phyloP scores from a whole-genome alignment of 2,113 vertebrate genomes.

The Artemisiospiza belli region DNA sequence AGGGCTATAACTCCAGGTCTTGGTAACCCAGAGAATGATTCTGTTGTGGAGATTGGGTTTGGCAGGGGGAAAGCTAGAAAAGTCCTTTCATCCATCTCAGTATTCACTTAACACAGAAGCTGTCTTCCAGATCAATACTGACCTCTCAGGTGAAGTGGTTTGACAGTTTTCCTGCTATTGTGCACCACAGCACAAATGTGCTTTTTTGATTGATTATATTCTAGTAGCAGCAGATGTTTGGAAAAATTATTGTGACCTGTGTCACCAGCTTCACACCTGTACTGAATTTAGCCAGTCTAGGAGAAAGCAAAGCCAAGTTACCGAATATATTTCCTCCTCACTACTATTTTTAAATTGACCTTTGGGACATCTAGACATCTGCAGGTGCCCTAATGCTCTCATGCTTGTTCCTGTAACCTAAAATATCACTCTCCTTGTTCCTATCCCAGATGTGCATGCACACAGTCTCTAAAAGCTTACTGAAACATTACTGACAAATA shows the following conservation, averaged over 20 bases:
- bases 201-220: background rate
- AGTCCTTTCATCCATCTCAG: background rate
- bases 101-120: background rate
- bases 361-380: background rate
- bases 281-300: background rate
- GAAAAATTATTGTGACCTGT: background rate
- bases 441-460: background rate
- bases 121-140: background rate
- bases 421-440: background rate
- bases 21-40: background rate
- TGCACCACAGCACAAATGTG: background rate
- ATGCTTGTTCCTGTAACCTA: background rate
- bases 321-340: background rate
- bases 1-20: background rate
- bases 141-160: background rate
- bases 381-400: background rate
- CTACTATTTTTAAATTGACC: background rate
- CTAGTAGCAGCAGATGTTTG: background rate
- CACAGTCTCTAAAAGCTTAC: background rate
- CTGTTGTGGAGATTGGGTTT: background rate
- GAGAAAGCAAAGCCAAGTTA: background rate
- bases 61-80: background rate
- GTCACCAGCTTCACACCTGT: background rate
- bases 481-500: background rate
- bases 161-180: background rate